phyloP scores from a whole-genome alignment of 2,797 vertebrate species.

The Sandelia bainsii region DNA sequence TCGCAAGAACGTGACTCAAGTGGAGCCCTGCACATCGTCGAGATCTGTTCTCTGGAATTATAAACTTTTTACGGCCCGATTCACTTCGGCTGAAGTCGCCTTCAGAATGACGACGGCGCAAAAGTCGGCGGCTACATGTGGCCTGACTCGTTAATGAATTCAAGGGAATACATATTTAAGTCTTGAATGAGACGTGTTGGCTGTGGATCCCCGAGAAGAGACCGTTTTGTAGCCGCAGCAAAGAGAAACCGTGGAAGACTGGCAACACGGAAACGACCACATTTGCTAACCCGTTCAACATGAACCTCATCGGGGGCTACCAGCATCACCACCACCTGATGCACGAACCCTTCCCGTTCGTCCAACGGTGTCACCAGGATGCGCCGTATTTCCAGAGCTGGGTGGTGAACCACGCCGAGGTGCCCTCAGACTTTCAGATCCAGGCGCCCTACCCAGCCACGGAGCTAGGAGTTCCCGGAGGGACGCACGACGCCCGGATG shows the following conservation, averaged over 20 bases:
- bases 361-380: slow-evolving; percentile 92
- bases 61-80: background rate
- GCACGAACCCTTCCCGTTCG: slow-evolving; percentile 93
- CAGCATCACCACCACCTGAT: slow-evolving; percentile 91
- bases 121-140: background rate
- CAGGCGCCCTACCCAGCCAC: slow-evolving; percentile 77
- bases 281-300: slow-evolving; percentile 58
- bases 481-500: slow-evolving; percentile 79
- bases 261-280: slow-evolving; percentile 12
- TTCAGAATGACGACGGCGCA: slow-evolving; percentile 45
- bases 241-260: slow-evolving; percentile 24
- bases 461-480: slow-evolving; percentile 77
- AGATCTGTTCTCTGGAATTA: slow-evolving; percentile 44
- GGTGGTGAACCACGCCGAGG: slow-evolving; percentile 90
- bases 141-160: background rate
- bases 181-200: slow-evolving; percentile 49
- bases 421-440: slow-evolving; percentile 85
- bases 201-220: slow-evolving; percentile 34
- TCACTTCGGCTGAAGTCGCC: background rate
- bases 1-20: slow-evolving; percentile 7
- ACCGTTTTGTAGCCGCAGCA: slow-evolving; percentile 45
- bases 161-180: slow-evolving; percentile 1
- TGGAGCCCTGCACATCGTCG: slow-evolving; percentile 15
- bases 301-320: slow-evolving; percentile 96
- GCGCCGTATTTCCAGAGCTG: slow-evolving; percentile 92